These are phyloP conservation scores for Phalacrocorax pelagicus DNA, from an alignment of 2,113 vertebrate genomes.

Conservation along the genomic window DNA sequence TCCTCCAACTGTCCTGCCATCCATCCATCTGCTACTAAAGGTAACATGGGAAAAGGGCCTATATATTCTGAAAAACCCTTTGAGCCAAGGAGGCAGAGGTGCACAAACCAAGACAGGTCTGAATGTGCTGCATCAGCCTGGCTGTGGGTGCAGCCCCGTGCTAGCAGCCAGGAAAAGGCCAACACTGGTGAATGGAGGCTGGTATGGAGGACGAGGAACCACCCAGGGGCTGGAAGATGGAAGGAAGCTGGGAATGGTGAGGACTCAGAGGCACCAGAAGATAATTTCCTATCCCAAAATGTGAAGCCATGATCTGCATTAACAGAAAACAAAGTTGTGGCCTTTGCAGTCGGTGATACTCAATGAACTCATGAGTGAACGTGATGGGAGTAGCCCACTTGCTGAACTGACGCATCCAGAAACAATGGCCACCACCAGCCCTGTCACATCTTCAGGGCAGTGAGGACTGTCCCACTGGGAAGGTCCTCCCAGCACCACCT, in stretches of 20 bases:
- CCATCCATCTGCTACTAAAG: neutral
- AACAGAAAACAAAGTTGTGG: neutral
- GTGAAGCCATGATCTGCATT: neutral
- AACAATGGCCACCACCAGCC: accelerated
- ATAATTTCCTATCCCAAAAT: neutral
- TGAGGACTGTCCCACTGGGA: neutral
- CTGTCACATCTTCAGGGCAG: accelerated
- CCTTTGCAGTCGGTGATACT: accelerated
- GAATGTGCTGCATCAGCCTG: neutral
- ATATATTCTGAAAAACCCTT: neutral
- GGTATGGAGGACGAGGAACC: neutral
- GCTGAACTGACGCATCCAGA: neutral
- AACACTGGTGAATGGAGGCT: neutral
- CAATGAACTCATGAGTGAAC: neutral
- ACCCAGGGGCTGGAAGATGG: neutral
- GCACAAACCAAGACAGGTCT: neutral
- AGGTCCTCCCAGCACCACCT: neutral
- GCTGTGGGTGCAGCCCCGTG: neutral
- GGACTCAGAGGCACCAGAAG: neutral
- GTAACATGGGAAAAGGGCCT: neutral
- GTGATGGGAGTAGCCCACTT: neutral
- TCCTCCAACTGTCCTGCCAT: too few species aligned
- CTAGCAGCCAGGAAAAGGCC: neutral
- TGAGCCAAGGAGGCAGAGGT: neutral
- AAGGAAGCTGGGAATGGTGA: neutral